Evolutionary conservation across 2,797 vertebrate genomes (phyloP), one percentile per base, ranked within the genome.

Genomic region (Micropoecilia bifurca): DNA sequence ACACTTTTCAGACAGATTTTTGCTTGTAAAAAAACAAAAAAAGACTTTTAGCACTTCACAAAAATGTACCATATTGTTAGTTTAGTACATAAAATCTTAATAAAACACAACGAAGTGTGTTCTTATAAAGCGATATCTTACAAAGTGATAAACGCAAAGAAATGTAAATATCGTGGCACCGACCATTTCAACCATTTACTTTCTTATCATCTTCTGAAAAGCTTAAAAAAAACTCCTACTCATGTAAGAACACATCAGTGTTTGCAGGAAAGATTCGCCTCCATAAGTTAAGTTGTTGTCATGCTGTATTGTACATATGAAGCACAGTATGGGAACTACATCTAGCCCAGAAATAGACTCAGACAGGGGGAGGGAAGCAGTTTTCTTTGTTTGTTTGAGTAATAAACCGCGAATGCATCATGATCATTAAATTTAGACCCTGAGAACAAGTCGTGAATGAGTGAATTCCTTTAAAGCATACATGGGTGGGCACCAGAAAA

Each of bases 311-410:
- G 41, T 16, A 85, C 85, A 16, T 87, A 86, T 82, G 82, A 75
- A 85, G 82, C 69, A 79, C 90, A 95, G 91, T 93, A 95, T 95
- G 95, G 95, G 95, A 96, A 96, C 88, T 33, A 68, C 80, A 89
- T 90, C 87, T 82, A 88, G 90, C 89, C 90, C 83, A 30, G 89
- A 95, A 95, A 95, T 94, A 95, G 91, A 92, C 87, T 79, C 66
- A 79, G 72, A 83, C 75, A 5, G 6, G 82, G 47, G 33, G 3
- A 80, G 87, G 84, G 41, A 30, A 59, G 57, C 78, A 79, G 89
- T 80, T 90, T 88, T 86, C 73, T 87, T 85, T 91, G 91, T 92
- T 95, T 95, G 93, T 95, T 91, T 90, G 95, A 95, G 94, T 93
- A 95, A 92, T 90, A 86, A 92, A 92, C 81, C 45, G 80, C 89